A percentile compares a stretch with the other conserved stretches of the same genome.
Conservation (phyloP, 1,140 invertebrate genomes). For the Watersipora subatra region DNA sequence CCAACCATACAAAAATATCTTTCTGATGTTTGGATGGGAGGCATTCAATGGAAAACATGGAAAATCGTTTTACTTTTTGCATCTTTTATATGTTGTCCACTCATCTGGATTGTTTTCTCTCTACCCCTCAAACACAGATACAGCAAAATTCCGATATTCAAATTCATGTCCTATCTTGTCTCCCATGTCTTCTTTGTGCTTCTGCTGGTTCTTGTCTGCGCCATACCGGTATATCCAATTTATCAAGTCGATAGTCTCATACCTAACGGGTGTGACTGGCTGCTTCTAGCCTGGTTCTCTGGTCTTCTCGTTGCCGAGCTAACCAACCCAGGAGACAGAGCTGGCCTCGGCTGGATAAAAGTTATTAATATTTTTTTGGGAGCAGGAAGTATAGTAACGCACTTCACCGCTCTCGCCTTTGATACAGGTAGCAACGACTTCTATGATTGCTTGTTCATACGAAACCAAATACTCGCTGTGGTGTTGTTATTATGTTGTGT, state of each 20-base stretch:
- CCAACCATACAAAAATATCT: constrained; percentile 47
- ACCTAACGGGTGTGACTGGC: constrained; percentile 85
- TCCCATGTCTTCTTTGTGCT: constrained; percentile 95
- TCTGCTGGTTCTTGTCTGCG: constrained; percentile 70
- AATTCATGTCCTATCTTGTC: constrained; percentile 97
- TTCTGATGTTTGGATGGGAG: constrained; percentile 69
- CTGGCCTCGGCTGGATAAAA: constrained; percentile 37
- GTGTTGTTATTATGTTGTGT: constrained; percentile 88
- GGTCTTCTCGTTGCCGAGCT: constrained; percentile 88
- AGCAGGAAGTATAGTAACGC: constrained; percentile 76
- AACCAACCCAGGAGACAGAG: constrained; percentile 60
- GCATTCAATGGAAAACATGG: constrained; percentile 85
- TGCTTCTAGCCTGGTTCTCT: constrained; percentile 84
- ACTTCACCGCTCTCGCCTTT: constrained; percentile 64
- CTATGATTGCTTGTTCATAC: constrained; percentile 63
- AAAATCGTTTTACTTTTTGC: constrained; percentile 83
- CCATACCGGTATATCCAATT: constrained; percentile 60
- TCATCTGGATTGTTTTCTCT: constrained; percentile 90
- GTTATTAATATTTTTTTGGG: constrained; percentile 80
- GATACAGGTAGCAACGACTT: constrained; percentile 52
- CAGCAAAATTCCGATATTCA: constrained; percentile 83
- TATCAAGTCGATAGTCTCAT: constrained; percentile 37
- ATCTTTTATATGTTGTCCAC: constrained; percentile 78
- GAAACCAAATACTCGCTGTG: constrained; percentile 90
- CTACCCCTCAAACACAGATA: constrained; percentile 86